Conservation (phyloP, 2,797 vertebrate genomes). For the Caiman crocodilus region DNA sequence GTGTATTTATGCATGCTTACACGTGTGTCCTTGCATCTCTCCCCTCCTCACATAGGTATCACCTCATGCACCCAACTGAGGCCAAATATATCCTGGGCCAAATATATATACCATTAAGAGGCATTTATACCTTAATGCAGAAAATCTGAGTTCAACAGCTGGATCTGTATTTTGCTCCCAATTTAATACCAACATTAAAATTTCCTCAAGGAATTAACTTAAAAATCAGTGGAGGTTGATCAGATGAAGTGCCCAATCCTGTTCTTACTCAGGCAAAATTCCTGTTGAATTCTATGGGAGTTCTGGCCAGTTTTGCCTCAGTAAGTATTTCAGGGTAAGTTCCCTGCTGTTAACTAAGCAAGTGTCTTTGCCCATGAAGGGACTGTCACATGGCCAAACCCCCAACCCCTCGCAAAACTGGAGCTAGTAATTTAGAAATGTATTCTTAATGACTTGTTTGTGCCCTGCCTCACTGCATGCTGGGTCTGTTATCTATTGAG, state of each 20-base stretch:
- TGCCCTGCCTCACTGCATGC: constrained; percentile 54
- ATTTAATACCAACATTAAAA: neutral
- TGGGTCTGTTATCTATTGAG: constrained; percentile 64
- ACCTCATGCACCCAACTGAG: neutral
- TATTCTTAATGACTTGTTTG: constrained; percentile 52
- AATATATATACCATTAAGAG: neutral
- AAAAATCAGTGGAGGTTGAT: neutral
- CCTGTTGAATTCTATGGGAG: neutral
- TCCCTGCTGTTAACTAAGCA: constrained; percentile 4
- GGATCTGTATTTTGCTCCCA: neutral
- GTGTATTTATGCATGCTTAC: neutral
- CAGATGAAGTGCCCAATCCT: neutral
- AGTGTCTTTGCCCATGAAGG: neutral
- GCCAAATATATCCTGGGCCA: neutral
- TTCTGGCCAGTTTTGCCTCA: constrained; percentile 42
- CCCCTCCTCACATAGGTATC: neutral
- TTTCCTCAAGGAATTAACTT: constrained; percentile 32
- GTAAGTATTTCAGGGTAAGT: constrained; percentile 33
- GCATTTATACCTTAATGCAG: neutral
- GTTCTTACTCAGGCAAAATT: neutral
- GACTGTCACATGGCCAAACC: neutral
- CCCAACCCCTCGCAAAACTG: neutral
- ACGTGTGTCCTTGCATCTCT: neutral
- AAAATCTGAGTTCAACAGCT: neutral
- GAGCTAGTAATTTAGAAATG: constrained; percentile 35